These are phyloP conservation scores for Tachycineta bicolor DNA, from an alignment of 2,113 vertebrate genomes.

Conservation along the genomic window DNA sequence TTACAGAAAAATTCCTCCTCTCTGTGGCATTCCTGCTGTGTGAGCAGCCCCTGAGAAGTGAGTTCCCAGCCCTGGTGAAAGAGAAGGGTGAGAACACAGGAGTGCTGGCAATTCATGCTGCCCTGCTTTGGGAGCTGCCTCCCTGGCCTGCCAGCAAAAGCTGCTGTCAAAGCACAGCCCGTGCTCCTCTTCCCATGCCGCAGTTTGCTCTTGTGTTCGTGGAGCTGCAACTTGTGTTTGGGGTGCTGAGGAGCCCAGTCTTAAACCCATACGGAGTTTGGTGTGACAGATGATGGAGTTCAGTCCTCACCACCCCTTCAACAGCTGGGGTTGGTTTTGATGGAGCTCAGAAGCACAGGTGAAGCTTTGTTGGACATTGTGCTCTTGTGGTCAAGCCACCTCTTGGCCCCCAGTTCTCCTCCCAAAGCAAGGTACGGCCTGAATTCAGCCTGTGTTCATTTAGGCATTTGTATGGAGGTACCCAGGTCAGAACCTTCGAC, in stretches of 20 bases:
- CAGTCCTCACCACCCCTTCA: neutral
- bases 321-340: neutral
- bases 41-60: neutral
- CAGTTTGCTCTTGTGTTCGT: neutral
- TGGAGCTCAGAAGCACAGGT: neutral
- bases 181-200: fast-evolving
- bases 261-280: neutral
- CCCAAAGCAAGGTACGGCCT: neutral
- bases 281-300: neutral
- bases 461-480: neutral
- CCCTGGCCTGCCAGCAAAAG: neutral
- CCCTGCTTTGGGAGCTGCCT: neutral
- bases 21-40: neutral
- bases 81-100: neutral
- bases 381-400: neutral
- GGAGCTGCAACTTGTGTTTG: neutral
- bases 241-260: neutral
- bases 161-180: neutral
- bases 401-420: neutral
- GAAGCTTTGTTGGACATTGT: neutral
- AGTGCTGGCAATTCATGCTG: neutral
- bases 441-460: neutral
- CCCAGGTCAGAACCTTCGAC: neutral
- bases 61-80: neutral
- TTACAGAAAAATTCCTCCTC: neutral